phyloP scores from a whole-genome alignment of 1,140 invertebrate genomes.

The Microplitis demolitor region DNA sequence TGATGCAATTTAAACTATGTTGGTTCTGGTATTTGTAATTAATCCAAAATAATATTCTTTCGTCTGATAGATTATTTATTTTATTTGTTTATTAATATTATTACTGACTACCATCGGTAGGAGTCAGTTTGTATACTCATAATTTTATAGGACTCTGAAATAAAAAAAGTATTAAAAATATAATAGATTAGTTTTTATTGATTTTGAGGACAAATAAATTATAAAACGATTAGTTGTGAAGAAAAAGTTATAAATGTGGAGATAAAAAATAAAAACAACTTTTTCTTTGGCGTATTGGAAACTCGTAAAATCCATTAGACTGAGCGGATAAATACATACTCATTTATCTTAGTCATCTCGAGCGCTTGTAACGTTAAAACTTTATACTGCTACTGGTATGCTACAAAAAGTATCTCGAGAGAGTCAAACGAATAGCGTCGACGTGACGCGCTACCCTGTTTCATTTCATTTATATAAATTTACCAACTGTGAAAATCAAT shows the following conservation, averaged over 20 bases:
- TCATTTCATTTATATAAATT: slow-evolving; percentile 15
- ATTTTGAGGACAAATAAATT: too few relatives aligned
- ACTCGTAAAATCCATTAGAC: slow-evolving; percentile 28
- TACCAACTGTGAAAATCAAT: slow-evolving; percentile 25
- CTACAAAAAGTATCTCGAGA: slow-evolving; percentile 13
- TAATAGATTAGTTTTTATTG: too few relatives aligned
- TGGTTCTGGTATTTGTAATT: background rate
- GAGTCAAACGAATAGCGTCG: slow-evolving; percentile 29
- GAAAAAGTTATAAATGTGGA: background rate
- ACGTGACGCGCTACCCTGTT: slow-evolving; percentile 22
- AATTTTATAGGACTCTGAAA: too few relatives aligned
- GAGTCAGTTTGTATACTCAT: too few relatives aligned
- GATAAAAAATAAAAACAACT: background rate
- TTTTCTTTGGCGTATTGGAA: slow-evolving; percentile 24
- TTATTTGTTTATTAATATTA: too few relatives aligned
- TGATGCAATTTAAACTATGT: background rate
- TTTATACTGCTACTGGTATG: slow-evolving; percentile 1
- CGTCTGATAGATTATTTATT: too few relatives aligned
- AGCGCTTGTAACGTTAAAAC: slow-evolving; percentile 17
- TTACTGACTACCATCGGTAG: too few relatives aligned
- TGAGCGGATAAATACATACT: slow-evolving; percentile 24
- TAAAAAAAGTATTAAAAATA: too few relatives aligned
- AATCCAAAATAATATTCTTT: background rate
- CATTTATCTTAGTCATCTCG: slow-evolving; percentile 31
- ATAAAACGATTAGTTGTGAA: background rate